Evolutionary conservation across 2,113 vertebrate species (phyloP), one percentile per base, ranked within the genome.

Genomic region (Odobenus rosmarus): DNA sequence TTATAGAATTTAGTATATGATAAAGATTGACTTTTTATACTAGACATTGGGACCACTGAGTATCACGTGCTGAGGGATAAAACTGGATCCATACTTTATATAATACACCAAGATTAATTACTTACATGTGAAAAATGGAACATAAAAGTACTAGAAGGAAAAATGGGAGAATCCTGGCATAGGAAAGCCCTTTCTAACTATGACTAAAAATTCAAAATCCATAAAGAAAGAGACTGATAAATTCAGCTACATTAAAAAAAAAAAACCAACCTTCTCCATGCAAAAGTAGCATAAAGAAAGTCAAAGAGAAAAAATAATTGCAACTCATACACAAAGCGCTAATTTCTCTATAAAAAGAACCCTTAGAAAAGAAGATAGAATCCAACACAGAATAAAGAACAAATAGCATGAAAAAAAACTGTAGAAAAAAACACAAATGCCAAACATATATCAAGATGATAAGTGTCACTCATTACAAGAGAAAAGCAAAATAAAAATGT

Each of bases 291-390:
- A 62, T 82, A 67, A 93, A 92, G 26, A 85, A 92, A 96, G 16
- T 90, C 55, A 85, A 69, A 89, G n/a, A 82, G 31, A 79, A 84
- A 84, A 85, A 71, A 72, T 59, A 74, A 94, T 67, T 77, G 51
- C 31, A 96, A 42, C 74, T 90, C 55, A 42, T 9, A 74, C 42
- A 72, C 61, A 53, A 71, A 93, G 42, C 15, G 33, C 13, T 95
- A 49, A 90, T 89, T 96, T 96, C 59, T 92, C 90, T 97, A 31
- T 93, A 80, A 83, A 94, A 94, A 87, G 90, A 92, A 39, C 19
- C 59, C 77, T 28, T 83, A 86, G 88, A 69, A 69, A 71, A 96
- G 53, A 82, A 36, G 61, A 26, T 84, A 85, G 84, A 86, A 69
- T 36, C n/a, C 49, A 49, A 88, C 91, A 94, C 31, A 49, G 61